These are phyloP conservation scores for Gari tellinella DNA, from an alignment of 2,888 invertebrate species.

Conservation along the genomic window DNA sequence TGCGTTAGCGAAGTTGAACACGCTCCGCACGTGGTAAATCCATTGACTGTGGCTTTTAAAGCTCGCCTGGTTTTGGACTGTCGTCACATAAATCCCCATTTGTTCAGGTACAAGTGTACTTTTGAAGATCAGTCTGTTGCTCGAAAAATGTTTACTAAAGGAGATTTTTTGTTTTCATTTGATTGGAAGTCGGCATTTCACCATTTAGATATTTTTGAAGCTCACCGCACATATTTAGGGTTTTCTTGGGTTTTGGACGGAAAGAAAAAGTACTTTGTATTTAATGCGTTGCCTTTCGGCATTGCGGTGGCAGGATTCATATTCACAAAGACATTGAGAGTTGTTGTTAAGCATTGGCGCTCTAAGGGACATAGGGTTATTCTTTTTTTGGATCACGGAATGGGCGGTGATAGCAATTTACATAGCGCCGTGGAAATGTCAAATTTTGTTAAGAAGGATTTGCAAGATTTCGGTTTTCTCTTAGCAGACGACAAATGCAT, in stretches of 20 bases:
- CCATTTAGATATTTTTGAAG: constrained; percentile 15
- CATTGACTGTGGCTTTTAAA: constrained; percentile 41
- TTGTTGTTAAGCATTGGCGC: constrained; percentile 35
- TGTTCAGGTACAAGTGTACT: constrained; percentile 36
- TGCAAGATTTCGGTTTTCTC: constrained; percentile 56
- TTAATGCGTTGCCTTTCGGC: constrained; percentile 54
- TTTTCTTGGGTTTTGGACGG: no score
- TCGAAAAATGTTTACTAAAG: constrained; percentile 17
- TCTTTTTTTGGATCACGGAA: constrained; percentile 53
- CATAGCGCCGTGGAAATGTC: constrained; percentile 9
- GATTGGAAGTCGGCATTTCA: constrained; percentile 33
- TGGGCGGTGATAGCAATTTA: constrained; percentile 20
- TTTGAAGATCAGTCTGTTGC: constrained; percentile 39
- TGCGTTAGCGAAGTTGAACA: constrained; percentile 22
- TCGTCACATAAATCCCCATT: no score
- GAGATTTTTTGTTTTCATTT: constrained; percentile 34
- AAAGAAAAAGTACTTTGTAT: constrained; percentile 44
- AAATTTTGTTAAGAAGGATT: constrained; percentile 17
- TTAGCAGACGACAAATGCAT: constrained; percentile 53
- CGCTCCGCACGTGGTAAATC: no score
- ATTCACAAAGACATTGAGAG: constrained; percentile 44
- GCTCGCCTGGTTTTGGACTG: constrained; percentile 33
- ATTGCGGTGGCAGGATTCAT: constrained; percentile 44
- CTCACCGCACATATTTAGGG: constrained; percentile 15
- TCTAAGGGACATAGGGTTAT: constrained; percentile 34